Percentiles rank a stretch among this genome's conserved stretches.
phyloP scores from a whole-genome alignment of 1,140 invertebrate species.

The Atopsyche davidsoni region DNA sequence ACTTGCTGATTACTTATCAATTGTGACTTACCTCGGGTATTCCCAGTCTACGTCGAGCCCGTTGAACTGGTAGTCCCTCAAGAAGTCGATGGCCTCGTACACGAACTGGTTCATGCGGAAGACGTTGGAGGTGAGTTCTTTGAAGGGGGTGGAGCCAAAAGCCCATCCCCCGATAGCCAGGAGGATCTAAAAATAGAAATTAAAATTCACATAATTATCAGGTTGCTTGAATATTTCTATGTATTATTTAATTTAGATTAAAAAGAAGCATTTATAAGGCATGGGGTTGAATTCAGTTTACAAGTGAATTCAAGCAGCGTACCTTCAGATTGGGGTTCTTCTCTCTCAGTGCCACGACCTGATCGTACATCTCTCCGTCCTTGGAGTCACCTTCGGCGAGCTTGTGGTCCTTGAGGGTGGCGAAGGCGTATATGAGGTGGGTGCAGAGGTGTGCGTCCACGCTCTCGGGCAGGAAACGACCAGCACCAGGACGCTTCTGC shows the following conservation, averaged over 20 bases:
- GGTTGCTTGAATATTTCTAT: too few relatives aligned
- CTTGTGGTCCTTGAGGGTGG: conserved; percentile 78
- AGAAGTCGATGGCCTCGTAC: conserved; percentile 87
- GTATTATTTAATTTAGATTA: too few relatives aligned
- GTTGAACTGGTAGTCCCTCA: conserved; percentile 88
- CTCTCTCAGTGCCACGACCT: conserved; percentile 75
- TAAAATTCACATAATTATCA: too few relatives aligned
- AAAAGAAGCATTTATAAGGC: too few relatives aligned
- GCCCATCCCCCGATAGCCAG: conserved; percentile 93
- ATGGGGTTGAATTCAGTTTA: too few relatives aligned
- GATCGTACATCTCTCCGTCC: conserved; percentile 78
- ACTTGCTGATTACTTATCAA: too few relatives aligned
- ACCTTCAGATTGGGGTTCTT: conserved; percentile 87
- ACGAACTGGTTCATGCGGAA: conserved; percentile 94
- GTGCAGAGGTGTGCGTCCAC: conserved; percentile 85
- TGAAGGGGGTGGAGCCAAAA: conserved; percentile 88
- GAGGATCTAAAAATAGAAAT: conserved; percentile 54
- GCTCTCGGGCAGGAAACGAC: conserved; percentile 81
- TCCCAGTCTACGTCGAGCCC: conserved; percentile 97
- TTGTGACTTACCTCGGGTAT: conserved; percentile 67
- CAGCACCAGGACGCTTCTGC: conserved; percentile 76
- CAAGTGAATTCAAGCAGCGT: conserved; percentile 28
- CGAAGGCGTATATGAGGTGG: conserved; percentile 90
- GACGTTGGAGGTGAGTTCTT: conserved; percentile 82
- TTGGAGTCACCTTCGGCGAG: conserved; percentile 71